Conservation (phyloP, 2,113 vertebrate genomes). For the Himantopus leucocephalus region DNA sequence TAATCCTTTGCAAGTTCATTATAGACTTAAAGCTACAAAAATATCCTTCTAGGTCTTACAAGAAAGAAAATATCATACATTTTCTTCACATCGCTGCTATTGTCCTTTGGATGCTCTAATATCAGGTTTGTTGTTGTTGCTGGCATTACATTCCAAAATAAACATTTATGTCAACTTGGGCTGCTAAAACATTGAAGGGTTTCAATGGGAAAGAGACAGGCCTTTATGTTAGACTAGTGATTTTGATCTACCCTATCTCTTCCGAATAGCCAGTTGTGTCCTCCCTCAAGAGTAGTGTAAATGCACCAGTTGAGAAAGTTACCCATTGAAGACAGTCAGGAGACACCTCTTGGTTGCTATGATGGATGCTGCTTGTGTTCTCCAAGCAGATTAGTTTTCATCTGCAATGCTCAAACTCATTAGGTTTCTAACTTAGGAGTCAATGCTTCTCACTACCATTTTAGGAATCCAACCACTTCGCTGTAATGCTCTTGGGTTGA, state of each 20-base stretch:
- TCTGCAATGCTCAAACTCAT: background rate
- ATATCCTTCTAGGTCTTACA: background rate
- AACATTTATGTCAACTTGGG: background rate
- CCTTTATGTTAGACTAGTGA: background rate
- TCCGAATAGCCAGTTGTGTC: fast-evolving
- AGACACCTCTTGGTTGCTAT: background rate
- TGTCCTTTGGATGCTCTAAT: background rate
- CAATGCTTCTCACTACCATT: background rate
- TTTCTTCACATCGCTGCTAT: background rate
- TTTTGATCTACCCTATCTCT: background rate
- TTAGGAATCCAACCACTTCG: background rate
- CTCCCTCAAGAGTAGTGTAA: background rate
- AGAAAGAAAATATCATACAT: background rate
- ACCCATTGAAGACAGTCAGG: background rate
- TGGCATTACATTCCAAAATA: background rate
- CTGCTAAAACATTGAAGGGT: background rate
- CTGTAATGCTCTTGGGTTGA: background rate
- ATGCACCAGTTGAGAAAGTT: background rate
- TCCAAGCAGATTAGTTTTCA: background rate
- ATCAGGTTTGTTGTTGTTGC: background rate
- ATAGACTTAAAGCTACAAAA: background rate
- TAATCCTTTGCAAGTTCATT: background rate
- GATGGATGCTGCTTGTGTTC: background rate
- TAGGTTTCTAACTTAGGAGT: background rate
- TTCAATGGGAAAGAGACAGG: background rate